Evolutionary conservation across 2,888 invertebrate species (phyloP), one percentile per base, ranked within the genome.

Genomic region (Lycaena phlaeas): DNA sequence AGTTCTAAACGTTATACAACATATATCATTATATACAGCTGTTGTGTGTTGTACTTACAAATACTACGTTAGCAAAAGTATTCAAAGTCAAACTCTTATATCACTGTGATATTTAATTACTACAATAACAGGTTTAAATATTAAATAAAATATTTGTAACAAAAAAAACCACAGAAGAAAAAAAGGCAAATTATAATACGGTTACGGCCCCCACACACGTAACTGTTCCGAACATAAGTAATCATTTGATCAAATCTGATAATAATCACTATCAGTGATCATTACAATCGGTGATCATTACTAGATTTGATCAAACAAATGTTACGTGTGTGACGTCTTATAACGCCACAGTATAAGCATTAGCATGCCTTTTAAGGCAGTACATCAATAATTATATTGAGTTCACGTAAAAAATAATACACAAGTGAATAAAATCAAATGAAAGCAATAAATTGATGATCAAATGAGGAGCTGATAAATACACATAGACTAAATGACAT

Each of bases 1-100:
- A 39, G 11, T 18, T 22, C 38, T 39, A 39, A 39, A 39, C 40
- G 36, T 38, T 45, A 31, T 27, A 47, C 45, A 44, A 47, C 37
- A 46, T 41, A 44, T 22, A 51, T 65, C 71, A 73, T 48, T 44
- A 42, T 46, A 34, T 50, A 50, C 50, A 70, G 67, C 67, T 58
- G 53, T 65, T 56, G 69, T 70, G 64, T 69, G 61, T 45, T 48
- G 43, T 56, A 40, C 22, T 56, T 53, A 50, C 48, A 38, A 56
- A 69, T 66, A 58, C 71, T 74, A 69, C 53, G 54, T 59, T 69
- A 69, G 69, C 68, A 57, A 68, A 64, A 66, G 59, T 69, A 69
- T 61, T 81, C 84, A 84, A 84, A 84, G 84, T 84, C 84, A 84
- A 84, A 84, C 84, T 84, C 84, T 82, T 78, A 64, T 72, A 66